Evolutionary conservation across 2,797 vertebrate species (phyloP).

Genomic region (Tympanoctomys barrerae): DNA sequence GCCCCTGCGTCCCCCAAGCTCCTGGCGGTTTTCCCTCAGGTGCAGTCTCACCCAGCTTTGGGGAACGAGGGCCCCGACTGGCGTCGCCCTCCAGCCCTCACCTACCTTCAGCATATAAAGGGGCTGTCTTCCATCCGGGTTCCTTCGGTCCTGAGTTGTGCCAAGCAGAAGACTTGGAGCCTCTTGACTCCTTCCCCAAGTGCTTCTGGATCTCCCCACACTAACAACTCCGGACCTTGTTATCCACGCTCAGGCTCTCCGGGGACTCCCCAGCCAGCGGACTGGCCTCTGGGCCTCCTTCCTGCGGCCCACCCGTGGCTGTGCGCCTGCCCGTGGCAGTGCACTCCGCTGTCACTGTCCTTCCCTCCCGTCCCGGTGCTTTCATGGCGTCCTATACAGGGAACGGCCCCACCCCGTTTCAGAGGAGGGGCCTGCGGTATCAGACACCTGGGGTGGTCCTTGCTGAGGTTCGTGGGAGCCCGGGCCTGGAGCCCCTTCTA

Average conservation of each 20-base stretch:
- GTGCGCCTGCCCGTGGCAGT: no score
- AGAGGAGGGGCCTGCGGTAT: rapidly evolving
- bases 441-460: background rate
- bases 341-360: background rate
- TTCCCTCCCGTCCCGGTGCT: background rate
- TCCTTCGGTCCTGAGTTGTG: rapidly evolving
- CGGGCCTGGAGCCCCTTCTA: background rate
- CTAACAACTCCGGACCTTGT: background rate
- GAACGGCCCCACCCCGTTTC: background rate
- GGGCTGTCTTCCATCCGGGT: background rate
- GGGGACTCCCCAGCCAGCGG: background rate
- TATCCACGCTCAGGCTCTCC: background rate
- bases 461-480: background rate
- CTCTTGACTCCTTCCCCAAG: background rate
- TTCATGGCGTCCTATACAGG: background rate
- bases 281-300: background rate
- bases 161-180: background rate
- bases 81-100: background rate
- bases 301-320: rapidly evolving
- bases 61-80: background rate
- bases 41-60: background rate
- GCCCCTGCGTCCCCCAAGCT: background rate
- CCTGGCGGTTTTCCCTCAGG: background rate
- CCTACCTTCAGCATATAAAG: background rate
- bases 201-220: background rate